A percentile compares a stretch with the other conserved stretches of the same genome.
Conservation (phyloP, 92 coral and sea anemone species). For the Zoanthus sociatus region DNA sequence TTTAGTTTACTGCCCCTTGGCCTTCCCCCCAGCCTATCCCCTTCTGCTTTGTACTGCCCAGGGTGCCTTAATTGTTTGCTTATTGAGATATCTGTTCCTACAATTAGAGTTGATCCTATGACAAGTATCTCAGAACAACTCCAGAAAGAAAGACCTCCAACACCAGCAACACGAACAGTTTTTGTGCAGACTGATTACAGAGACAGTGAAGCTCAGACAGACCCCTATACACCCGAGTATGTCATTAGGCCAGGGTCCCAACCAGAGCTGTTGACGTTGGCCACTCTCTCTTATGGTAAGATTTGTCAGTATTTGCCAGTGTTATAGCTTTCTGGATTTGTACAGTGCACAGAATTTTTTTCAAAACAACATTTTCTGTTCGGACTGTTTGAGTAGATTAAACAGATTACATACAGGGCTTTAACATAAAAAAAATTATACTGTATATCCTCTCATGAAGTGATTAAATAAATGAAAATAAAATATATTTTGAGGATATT, state of each 20-base stretch:
- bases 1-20: too few species aligned
- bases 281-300: constrained; percentile 93
- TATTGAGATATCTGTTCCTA: not conserved
- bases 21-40: too few species aligned
- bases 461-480: too few species aligned
- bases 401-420: too few species aligned
- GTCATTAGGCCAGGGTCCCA: constrained; percentile 97
- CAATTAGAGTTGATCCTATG: constrained; percentile 75
- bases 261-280: constrained; percentile 94
- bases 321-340: too few species aligned
- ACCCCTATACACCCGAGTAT: constrained; percentile 98
- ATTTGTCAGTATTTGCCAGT: not conserved
- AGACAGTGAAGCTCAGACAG: constrained; percentile 98
- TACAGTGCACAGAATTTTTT: not conserved
- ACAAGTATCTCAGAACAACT: constrained; percentile 63
- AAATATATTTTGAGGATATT: too few species aligned
- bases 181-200: constrained; percentile 97
- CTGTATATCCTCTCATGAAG: too few species aligned
- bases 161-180: constrained; percentile 97
- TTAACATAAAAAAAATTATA: too few species aligned
- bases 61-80: not conserved
- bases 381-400: too few species aligned
- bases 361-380: not conserved
- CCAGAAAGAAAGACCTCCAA: constrained; percentile 81
- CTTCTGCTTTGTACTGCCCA: not conserved